A percentile compares a stretch with the other conserved stretches of the same genome.
These are phyloP conservation scores for Craterocephalus amniculus DNA, from an alignment of 2,797 vertebrate species.

Conservation along the genomic window DNA sequence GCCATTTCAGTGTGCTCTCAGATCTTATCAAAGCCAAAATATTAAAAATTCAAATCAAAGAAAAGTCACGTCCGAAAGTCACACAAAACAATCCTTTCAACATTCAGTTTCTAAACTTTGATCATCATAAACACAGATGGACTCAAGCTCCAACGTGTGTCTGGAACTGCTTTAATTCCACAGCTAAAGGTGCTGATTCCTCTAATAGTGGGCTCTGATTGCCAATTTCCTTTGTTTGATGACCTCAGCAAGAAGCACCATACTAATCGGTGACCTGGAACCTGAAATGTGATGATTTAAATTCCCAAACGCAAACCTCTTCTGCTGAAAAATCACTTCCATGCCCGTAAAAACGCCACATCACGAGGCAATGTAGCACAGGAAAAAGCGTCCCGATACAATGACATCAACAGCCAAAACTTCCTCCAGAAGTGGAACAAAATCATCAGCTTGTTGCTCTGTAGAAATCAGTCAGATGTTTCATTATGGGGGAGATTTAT, in stretches of 20 bases:
- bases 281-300: slow-evolving; percentile 11
- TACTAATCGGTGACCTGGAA: slow-evolving; percentile 58
- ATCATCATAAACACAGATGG: background rate
- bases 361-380: background rate
- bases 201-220: slow-evolving; percentile 55
- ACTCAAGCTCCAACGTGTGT: slow-evolving; percentile 1
- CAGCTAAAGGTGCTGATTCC: slow-evolving; percentile 51
- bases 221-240: slow-evolving; percentile 69
- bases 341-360: background rate
- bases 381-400: background rate
- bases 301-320: background rate
- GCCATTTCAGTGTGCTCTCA: background rate
- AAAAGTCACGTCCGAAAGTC: background rate
- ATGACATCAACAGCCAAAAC: slow-evolving; percentile 2
- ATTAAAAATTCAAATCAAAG: slow-evolving; percentile 1
- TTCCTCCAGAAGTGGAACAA: slow-evolving; percentile 9
- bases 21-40: background rate
- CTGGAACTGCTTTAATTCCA: slow-evolving; percentile 18
- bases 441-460: background rate
- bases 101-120: background rate
- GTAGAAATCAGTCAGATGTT: slow-evolving; percentile 59
- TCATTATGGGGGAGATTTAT: slow-evolving; percentile 63
- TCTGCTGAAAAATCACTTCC: background rate
- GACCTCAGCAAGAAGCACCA: slow-evolving; percentile 62
- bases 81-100: background rate